Evolutionary conservation across 30 jellyfish, hydroid and myxozoan species (phyloP).

Genomic region (Cassiopea xamachana): DNA sequence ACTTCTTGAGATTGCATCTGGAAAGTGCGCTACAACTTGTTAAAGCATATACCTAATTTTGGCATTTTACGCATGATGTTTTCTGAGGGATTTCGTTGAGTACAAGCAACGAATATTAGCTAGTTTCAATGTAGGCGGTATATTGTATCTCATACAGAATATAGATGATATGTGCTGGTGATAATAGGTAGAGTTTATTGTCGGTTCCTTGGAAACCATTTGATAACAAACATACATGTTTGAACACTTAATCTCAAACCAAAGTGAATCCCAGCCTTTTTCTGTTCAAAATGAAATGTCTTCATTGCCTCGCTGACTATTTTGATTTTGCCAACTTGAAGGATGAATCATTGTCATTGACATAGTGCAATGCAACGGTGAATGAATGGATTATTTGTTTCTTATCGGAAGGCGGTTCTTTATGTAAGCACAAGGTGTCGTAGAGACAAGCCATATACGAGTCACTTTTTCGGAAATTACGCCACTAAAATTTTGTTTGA

Average conservation of each 20-base stretch:
- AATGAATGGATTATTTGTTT: too few relatives aligned
- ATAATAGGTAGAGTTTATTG: background rate
- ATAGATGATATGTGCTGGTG: background rate
- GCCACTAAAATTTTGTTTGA: too few relatives aligned
- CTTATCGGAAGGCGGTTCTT: too few relatives aligned
- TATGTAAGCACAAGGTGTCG: too few relatives aligned
- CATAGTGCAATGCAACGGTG: too few relatives aligned
- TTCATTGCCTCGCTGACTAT: too few relatives aligned
- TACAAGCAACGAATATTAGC: background rate
- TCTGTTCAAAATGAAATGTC: background rate
- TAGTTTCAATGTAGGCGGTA: background rate
- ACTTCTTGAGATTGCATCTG: background rate
- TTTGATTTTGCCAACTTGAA: too few relatives aligned
- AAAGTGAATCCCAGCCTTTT: background rate
- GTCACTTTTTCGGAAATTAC: too few relatives aligned
- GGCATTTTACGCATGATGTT: background rate
- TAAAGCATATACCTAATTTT: background rate
- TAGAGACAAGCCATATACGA: too few relatives aligned
- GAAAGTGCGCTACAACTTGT: background rate
- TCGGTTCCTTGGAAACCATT: background rate
- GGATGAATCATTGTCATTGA: too few relatives aligned
- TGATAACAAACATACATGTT: background rate
- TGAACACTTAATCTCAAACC: background rate
- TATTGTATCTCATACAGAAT: too few relatives aligned
- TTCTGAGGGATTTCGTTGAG: background rate